Evolutionary conservation across 1,140 invertebrate genomes (phyloP).

Genomic region (Cyrtorhinus lividipennis): DNA sequence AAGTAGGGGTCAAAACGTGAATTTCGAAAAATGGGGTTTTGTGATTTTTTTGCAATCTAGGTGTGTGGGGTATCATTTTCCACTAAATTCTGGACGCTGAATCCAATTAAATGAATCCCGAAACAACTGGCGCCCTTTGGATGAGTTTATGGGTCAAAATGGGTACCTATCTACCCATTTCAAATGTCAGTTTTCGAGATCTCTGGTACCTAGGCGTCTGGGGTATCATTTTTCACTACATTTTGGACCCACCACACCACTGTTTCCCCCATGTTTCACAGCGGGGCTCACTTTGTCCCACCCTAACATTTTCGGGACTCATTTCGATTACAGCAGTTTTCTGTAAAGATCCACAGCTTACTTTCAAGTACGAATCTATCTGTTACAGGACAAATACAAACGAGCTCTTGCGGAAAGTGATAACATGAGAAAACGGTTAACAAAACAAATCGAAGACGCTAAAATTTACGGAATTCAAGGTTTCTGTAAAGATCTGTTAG

Average conservation of each 20-base stretch:
- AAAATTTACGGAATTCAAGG: conserved; percentile 92
- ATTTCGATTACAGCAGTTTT: background rate
- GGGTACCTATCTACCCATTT: too few species aligned
- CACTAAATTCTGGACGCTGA: too few species aligned
- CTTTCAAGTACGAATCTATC: conserved; percentile 16
- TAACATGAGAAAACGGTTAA: conserved; percentile 73
- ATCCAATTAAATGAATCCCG: background rate
- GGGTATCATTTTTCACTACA: too few species aligned
- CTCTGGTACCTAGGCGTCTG: too few species aligned
- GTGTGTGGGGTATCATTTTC: too few species aligned
- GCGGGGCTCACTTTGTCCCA: background rate
- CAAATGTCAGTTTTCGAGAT: too few species aligned
- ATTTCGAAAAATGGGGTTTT: too few species aligned
- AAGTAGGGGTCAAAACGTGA: too few species aligned
- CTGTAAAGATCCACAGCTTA: background rate
- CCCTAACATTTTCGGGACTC: background rate
- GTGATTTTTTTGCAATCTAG: too few species aligned
- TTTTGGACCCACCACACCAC: too few species aligned
- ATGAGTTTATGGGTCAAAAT: too few species aligned
- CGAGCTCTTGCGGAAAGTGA: conserved; percentile 85
- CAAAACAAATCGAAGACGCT: conserved; percentile 85
- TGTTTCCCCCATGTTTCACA: background rate
- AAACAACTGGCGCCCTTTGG: too few species aligned
- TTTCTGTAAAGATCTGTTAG: conserved; percentile 94
- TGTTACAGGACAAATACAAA: conserved; percentile 79